Base-by-base conservation (phyloP, 92 coral and sea anemone genomes). In the Pocillopora meandrina region DNA sequence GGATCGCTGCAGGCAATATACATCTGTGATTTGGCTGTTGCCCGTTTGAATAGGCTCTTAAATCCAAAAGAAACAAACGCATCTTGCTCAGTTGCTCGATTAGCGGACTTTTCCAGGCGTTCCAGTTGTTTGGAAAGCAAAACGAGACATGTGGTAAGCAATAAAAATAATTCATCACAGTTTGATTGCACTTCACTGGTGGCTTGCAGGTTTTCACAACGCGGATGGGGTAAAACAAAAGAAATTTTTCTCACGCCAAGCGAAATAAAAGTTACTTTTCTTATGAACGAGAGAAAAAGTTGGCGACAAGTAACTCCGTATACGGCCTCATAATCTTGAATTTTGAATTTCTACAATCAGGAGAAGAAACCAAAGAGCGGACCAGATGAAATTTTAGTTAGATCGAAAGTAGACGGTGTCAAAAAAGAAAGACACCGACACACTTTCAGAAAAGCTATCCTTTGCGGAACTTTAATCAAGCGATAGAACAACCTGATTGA, bases 11-110 rank as follows among this genome's bases (percentile, higher is more conserved):
- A 55, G 80, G 85, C 77, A 56, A 59, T 81, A 21, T 35, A 16
- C 85, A 71, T 81, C 59, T 59, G 85, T 81, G 80, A 63, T 76
- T 76, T 76, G 69, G 68, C 65, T 75, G 65, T 13, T 23, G 68
- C 63, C 67, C 68, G 62, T 13, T 58, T 81, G 31, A 81, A 81
- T 81, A 71, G 85, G 56, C 59, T 71, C 61, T 81, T 42, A 59
- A 42, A 23, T 19, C 57, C 23, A 68, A 52, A 49, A 56, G 65
- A 56, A 49, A 70, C 67, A 47, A 81, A 36, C 70, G 70, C 71
- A 81, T 71, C 85, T 68, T 2, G 71, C 59, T 71, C 47, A 60
- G 71, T 59, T 71, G 69, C 77, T 57, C 10, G 85, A 58, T 13
- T n/a, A 20, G 77, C 55, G 61, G 18, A 34, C 8, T 42, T 60